A percentile compares a stretch with the other conserved stretches of the same genome.
These are phyloP conservation scores for Neopelma chrysocephalum DNA, from an alignment of 2,797 vertebrate genomes.

Conservation along the genomic window DNA sequence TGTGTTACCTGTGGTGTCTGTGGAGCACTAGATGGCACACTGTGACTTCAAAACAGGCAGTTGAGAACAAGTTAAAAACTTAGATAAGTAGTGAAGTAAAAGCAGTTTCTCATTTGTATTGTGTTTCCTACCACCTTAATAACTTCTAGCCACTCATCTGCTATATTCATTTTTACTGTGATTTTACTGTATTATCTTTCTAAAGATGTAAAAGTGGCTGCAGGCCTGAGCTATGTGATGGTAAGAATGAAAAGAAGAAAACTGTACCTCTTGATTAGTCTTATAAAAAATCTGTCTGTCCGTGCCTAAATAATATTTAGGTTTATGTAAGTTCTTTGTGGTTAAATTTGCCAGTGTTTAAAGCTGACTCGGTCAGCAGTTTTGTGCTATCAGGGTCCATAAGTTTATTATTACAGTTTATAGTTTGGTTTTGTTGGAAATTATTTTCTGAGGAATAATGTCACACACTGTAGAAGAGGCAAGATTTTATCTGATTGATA, in stretches of 20 bases:
- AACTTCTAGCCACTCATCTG: background rate
- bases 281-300: background rate
- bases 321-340: background rate
- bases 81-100: background rate
- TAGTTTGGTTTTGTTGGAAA: background rate
- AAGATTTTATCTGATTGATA: background rate
- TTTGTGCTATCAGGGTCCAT: rapidly evolving
- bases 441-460: background rate
- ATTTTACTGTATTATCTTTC: background rate
- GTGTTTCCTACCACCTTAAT: background rate
- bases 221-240: background rate
- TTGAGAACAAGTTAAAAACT: background rate
- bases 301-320: background rate
- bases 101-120: background rate
- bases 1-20: background rate
- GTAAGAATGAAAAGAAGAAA: background rate
- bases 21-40: constrained; percentile 73
- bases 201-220: background rate
- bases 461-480: background rate
- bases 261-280: background rate
- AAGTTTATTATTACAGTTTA: background rate
- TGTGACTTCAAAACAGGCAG: constrained; percentile 24
- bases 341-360: background rate
- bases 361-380: background rate
- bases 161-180: background rate